A percentile compares a stretch with the other conserved stretches of the same genome.
Conservation (phyloP, 2,888 invertebrate genomes). For the Melanargia galathea region DNA sequence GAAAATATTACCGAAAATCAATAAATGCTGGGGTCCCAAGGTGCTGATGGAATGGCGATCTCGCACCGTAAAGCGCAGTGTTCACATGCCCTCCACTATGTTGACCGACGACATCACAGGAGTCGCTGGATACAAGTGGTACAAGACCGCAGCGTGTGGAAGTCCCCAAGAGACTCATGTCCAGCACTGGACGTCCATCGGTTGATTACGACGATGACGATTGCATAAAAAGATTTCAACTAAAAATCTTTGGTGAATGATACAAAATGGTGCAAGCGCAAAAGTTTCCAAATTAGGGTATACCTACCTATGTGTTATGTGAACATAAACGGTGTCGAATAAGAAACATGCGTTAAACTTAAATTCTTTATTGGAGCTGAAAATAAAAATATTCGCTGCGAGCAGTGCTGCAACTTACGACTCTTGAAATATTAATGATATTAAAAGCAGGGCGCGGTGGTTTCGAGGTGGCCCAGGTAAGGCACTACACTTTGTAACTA, state of each 20-base stretch:
- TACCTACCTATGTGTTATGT: neutral
- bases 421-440: conserved; percentile 36
- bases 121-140: too few relatives aligned
- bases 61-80: too few relatives aligned
- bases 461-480: conserved; percentile 38
- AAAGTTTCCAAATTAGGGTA: neutral
- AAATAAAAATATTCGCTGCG: neutral
- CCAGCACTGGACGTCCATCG: too few relatives aligned
- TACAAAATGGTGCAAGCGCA: neutral
- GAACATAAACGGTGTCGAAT: too few relatives aligned
- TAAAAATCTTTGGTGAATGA: neutral
- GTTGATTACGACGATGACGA: too few relatives aligned
- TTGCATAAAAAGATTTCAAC: neutral
- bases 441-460: conserved; percentile 36
- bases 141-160: too few relatives aligned
- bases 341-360: neutral
- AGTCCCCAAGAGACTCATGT: too few relatives aligned
- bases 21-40: too few relatives aligned
- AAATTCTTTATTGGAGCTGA: neutral
- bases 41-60: too few relatives aligned
- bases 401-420: conserved; percentile 11
- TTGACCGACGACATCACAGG: neutral
- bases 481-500: conserved; percentile 48
- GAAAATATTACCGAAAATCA: too few relatives aligned
- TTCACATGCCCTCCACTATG: too few relatives aligned